Conservation (phyloP, 2,797 vertebrate species). For the Molossus alvarezi region DNA sequence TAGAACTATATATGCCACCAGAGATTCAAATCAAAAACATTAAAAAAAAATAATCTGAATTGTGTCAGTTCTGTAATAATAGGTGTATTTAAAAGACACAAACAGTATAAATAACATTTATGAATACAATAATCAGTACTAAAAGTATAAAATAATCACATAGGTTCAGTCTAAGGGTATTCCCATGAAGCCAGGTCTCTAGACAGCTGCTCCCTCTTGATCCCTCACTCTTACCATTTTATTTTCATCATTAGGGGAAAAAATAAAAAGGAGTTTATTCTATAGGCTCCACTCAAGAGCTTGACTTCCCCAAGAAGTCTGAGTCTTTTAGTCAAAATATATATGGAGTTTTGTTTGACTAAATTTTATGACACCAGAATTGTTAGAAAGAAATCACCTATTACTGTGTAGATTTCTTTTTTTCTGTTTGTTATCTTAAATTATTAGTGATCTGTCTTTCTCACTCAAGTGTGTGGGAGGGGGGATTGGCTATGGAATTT, state of each 20-base stretch:
- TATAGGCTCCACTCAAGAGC: neutral
- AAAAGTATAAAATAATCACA: neutral
- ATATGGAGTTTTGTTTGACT: neutral
- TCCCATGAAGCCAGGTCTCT: neutral
- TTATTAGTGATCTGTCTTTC: constrained; percentile 55
- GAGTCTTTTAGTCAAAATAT: neutral
- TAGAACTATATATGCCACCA: neutral
- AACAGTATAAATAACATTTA: neutral
- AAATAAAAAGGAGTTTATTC: neutral
- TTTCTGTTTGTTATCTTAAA: constrained; percentile 27
- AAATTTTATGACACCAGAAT: neutral
- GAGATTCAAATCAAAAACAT: neutral
- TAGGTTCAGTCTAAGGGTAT: neutral
- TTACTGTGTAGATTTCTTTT: neutral
- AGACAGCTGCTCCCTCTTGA: neutral
- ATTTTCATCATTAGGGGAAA: neutral
- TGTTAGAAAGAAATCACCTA: neutral
- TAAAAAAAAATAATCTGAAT: neutral
- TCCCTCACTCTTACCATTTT: neutral
- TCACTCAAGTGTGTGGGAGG: neutral
- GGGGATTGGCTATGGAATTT: neutral
- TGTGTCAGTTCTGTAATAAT: neutral
- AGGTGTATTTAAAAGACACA: neutral
- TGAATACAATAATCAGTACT: neutral
- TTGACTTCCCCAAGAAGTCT: neutral